Evolutionary conservation across 2,797 vertebrate genomes (phyloP), one percentile per base, ranked within the genome.

Genomic region (Mycteria americana): DNA sequence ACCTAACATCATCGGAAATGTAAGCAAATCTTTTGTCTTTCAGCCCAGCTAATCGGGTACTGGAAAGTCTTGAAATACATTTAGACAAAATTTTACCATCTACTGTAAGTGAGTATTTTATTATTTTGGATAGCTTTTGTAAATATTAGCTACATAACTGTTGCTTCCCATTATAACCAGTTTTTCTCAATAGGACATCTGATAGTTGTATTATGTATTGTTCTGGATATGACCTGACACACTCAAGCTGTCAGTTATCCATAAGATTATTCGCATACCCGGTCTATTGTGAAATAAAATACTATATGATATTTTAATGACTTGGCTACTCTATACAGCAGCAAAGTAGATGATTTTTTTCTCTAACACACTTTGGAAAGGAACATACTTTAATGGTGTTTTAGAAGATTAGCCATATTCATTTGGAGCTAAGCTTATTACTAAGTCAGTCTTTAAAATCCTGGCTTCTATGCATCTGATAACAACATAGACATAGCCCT

Each of bases 381-480:
- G 45, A 72, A 75, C 23, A 65, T 74, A n/a, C 54, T 92, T 93
- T 54, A 88, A 68, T 64, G 25, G 33, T 46, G 41, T 75, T 89
- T 91, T 69, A 64, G 48, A 92, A 87, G 94, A 93, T 94, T 88
- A 96, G 41, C 53, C 39, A 33, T 87, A 86, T 88, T 91, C 15
- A 60, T 80, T 94, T 92, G 72, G 63, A 93, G 68, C 23, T 96
- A 93, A 91, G 56, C 76, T 89, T 80, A 78, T 92, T 83, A 89
- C 57, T 46, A 73, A 69, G 62, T 68, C 56, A 62, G 3, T 95
- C 82, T 93, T 79, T 88, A 92, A 94, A 94, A 76, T 83, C 69
- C 64, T 82, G 64, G 27, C 22, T 87, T 88, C 45, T 54, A 28
- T 65, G 39, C 53, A 64, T 80, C 75, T 91, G 62, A 83, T 72